Base-by-base conservation (phyloP, 2,888 invertebrate species). In the Mimas tiliae region DNA sequence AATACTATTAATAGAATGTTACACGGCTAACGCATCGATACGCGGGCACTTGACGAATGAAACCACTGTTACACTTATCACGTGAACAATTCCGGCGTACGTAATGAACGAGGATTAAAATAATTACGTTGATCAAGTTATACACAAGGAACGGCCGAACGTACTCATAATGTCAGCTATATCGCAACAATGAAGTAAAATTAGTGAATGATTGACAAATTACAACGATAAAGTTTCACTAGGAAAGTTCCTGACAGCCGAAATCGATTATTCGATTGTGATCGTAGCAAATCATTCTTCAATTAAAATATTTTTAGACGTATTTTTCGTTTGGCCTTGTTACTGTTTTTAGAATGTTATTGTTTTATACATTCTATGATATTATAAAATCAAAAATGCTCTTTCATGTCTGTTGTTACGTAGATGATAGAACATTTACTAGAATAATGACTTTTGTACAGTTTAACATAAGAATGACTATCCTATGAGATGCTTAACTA, bases 1-100 rank as follows among this genome's bases (percentile, higher is more conserved):
- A 77, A 27, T 83, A 84, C 85, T 85, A 88, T 81, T 83, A 83
- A 75, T 89, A 88, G 84, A 86, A 76, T 79, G 73, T 78, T 81
- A 80, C 77, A 52, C 51, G 51, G 11, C 51, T 51, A 58, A 38
- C 58, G 19, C 58, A 42, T 42, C 42, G 8, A 38, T 34, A 16
- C 58, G 42, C 58, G 42, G 19, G 42, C 42, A 58, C 58, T 58
- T 58, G 62, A 67, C 67, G 62, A 63, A 69, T 71, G 68, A 67
- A 73, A 65, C 65, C 68, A 68, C 72, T 73, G 68, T 68, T 69
- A 68, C 72, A 76, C 74, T 73, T 72, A 72, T 73, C 69, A 65
- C 70, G 65, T 64, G 65, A 70, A 67, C 68, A 70, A 72, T 69
- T 69, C 70, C 55, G 50, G 64, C 62, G 65, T 72, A 72, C 62